Evolutionary conservation across 2,888 invertebrate species (phyloP).

Genomic region (Pollenia angustigena): DNA sequence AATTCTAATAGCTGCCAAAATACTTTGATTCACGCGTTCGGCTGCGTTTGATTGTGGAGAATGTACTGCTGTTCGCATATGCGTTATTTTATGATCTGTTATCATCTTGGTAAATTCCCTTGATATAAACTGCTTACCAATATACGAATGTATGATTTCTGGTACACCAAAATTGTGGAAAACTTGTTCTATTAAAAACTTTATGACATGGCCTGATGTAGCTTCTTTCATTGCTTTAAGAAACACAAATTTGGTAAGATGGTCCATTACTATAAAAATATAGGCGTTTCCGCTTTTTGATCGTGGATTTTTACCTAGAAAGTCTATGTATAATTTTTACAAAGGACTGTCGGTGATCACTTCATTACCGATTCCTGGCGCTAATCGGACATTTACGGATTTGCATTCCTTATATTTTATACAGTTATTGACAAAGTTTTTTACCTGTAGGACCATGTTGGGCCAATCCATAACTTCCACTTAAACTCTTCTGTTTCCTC

Average conservation of each 20-base stretch:
- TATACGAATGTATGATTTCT: not conserved
- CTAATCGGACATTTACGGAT: not conserved
- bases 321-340: too few relatives aligned
- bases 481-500: not conserved
- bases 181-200: not conserved
- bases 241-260: too few relatives aligned
- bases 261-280: not conserved
- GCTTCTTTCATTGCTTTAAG: too few relatives aligned
- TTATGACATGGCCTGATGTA: too few relatives aligned
- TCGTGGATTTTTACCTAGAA: not conserved
- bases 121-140: not conserved
- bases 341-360: not conserved
- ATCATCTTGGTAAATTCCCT: not conserved
- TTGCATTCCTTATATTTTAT: not conserved
- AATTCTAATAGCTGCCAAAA: not conserved
- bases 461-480: slow-evolving; percentile 57
- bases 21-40: not conserved
- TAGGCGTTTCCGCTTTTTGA: not conserved
- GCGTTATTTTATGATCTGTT: not conserved
- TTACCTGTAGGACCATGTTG: slow-evolving; percentile 20
- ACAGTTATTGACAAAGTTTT: slow-evolving; percentile 1
- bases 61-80: not conserved
- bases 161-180: not conserved
- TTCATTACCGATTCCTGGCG: not conserved
- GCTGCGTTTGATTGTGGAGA: not conserved